These are phyloP conservation scores for Sphyrna mokarran DNA, from an alignment of 2,113 vertebrate species.

Conservation along the genomic window DNA sequence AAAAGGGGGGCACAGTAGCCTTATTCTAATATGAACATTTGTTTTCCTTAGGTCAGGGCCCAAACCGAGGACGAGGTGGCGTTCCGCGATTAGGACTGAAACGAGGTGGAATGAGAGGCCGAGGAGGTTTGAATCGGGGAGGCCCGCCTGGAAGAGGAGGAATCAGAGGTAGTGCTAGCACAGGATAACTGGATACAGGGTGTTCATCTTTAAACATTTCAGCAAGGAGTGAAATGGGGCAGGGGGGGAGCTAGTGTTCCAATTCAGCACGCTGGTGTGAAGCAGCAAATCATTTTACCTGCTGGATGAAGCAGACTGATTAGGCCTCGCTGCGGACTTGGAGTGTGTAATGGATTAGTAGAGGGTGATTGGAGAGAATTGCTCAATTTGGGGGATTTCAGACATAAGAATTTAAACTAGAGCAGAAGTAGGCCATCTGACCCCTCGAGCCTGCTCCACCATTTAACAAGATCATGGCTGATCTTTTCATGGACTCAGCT, in stretches of 20 bases:
- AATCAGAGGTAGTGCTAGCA: slow-evolving; percentile 60
- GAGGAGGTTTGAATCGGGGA: slow-evolving; percentile 67
- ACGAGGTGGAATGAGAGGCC: slow-evolving; percentile 64
- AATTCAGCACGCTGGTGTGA: not conserved
- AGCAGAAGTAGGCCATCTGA: no score
- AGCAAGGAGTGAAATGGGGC: not conserved
- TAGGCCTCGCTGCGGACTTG: not conserved
- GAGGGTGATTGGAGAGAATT: not conserved
- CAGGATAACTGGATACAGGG: no score
- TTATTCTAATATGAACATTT: not conserved
- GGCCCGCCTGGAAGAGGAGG: slow-evolving; percentile 68
- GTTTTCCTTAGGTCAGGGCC: slow-evolving; percentile 55
- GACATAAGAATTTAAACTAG: no score
- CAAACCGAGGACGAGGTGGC: slow-evolving; percentile 72
- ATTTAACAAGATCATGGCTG: no score
- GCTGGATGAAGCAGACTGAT: not conserved
- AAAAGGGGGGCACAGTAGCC: not conserved
- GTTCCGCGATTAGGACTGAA: slow-evolving; percentile 74
- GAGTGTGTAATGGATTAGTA: not conserved
- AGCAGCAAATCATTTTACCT: not conserved
- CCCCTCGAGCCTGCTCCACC: no score
- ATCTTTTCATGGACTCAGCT: no score
- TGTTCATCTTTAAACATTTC: not conserved
- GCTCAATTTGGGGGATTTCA: no score
- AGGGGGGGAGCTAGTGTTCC: not conserved